Conservation (phyloP, 2,113 vertebrate species). For the Aythya baeri region DNA sequence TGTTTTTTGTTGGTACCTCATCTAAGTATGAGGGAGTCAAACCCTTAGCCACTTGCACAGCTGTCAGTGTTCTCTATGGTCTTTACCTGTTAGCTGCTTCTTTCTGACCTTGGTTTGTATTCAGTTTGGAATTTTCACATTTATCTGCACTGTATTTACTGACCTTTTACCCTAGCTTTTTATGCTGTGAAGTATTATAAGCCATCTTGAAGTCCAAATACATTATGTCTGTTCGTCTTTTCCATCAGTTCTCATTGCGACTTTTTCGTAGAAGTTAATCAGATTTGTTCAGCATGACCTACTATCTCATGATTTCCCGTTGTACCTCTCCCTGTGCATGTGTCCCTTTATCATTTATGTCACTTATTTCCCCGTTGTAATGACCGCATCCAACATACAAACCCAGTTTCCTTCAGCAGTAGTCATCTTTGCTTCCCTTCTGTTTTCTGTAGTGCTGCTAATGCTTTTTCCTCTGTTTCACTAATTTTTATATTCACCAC, state of each 20-base stretch:
- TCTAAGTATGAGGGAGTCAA: not conserved
- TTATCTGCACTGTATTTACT: not conserved
- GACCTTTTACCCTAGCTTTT: slow-evolving; percentile 15
- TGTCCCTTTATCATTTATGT: slow-evolving; percentile 38
- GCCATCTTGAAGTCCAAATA: slow-evolving; percentile 18
- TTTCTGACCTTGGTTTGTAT: not conserved
- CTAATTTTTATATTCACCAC: not conserved
- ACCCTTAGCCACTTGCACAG: not conserved
- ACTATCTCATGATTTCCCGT: not conserved
- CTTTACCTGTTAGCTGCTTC: not conserved
- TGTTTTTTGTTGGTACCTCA: not conserved
- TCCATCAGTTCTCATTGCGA: slow-evolving; percentile 31
- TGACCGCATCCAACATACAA: not conserved
- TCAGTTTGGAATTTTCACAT: not conserved
- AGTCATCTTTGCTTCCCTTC: slow-evolving; percentile 21
- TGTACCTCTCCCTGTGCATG: not conserved
- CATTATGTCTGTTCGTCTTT: slow-evolving; percentile 29
- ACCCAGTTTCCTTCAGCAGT: not conserved
- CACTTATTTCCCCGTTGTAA: not conserved
- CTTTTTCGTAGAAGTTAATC: slow-evolving; percentile 31
- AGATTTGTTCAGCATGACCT: slow-evolving; percentile 57
- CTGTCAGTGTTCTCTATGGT: not conserved
- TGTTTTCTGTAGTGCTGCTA: not conserved
- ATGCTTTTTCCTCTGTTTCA: not conserved
- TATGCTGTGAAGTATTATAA: not conserved